Conservation (phyloP, 1,140 invertebrate genomes). For the Thaumetopoea pityocampa region DNA sequence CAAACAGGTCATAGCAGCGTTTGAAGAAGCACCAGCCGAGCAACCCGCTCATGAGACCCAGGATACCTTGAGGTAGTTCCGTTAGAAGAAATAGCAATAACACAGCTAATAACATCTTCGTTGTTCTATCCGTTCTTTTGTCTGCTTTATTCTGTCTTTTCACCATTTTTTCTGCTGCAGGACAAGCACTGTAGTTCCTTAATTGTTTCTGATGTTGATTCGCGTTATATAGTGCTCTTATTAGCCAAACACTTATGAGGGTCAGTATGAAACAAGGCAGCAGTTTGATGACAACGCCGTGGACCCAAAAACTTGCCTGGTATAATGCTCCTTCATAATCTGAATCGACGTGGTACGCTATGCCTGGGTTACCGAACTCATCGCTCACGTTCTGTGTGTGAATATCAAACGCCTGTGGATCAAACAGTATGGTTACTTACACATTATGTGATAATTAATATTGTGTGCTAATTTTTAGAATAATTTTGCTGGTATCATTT, state of each 20-base stretch:
- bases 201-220: slow-evolving; percentile 64
- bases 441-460: slow-evolving; percentile 50
- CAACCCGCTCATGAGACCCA: slow-evolving; percentile 83
- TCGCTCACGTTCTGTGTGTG: too few species aligned
- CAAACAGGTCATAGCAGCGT: slow-evolving; percentile 86
- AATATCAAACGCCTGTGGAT: too few species aligned
- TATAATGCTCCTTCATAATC: slow-evolving; percentile 78
- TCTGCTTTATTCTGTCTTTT: slow-evolving; percentile 81
- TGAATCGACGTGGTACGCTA: slow-evolving; percentile 83
- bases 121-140: slow-evolving; percentile 85
- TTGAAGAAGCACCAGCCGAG: slow-evolving; percentile 85
- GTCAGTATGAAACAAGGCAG: slow-evolving; percentile 89
- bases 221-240: slow-evolving; percentile 79
- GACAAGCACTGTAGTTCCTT: slow-evolving; percentile 50
- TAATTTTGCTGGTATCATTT: background rate
- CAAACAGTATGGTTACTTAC: slow-evolving; percentile 22
- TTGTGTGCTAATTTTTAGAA: slow-evolving; percentile 30
- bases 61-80: slow-evolving; percentile 89
- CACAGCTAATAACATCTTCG: slow-evolving; percentile 92
- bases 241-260: slow-evolving; percentile 87
- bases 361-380: too few species aligned
- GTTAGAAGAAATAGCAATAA: slow-evolving; percentile 90
- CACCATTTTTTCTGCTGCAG: slow-evolving; percentile 72
- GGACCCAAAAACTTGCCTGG: slow-evolving; percentile 89
- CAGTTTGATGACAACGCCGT: slow-evolving; percentile 89